These are phyloP conservation scores for Ceuthmochares aereus DNA, from an alignment of 2,113 vertebrate genomes.

Conservation along the genomic window DNA sequence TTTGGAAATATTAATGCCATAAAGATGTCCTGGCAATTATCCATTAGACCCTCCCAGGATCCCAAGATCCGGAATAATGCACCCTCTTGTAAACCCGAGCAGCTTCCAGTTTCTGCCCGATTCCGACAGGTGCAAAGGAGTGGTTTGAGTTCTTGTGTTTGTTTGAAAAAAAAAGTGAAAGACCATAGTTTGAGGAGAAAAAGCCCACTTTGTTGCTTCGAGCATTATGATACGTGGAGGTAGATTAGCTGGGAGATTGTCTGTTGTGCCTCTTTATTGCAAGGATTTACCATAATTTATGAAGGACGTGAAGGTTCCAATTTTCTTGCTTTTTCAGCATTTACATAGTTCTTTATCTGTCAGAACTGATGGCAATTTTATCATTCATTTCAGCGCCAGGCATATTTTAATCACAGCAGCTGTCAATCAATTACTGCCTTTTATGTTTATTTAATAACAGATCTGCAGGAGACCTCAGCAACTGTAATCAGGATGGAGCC, in stretches of 20 bases:
- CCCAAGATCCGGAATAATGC: background rate
- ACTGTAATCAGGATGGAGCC: background rate
- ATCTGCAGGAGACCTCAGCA: conserved; percentile 24
- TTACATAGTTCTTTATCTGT: background rate
- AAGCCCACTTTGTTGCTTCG: background rate
- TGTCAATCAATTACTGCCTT: conserved; percentile 26
- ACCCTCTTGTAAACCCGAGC: background rate
- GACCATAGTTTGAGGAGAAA: background rate
- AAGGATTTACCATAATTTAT: background rate
- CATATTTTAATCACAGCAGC: conserved; percentile 9
- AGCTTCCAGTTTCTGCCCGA: background rate
- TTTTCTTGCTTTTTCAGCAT: background rate
- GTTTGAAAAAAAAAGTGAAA: background rate
- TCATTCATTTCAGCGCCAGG: background rate
- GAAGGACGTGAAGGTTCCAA: background rate
- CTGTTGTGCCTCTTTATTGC: background rate
- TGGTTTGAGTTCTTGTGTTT: background rate
- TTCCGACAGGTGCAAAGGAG: background rate
- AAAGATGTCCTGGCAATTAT: background rate
- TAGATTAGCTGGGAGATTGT: background rate
- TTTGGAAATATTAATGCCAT: background rate
- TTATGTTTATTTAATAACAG: conserved; percentile 57
- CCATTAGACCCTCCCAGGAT: background rate
- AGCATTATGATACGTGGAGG: background rate
- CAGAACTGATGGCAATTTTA: background rate